Percentiles rank a stretch among this genome's conserved stretches.
Evolutionary conservation across 2,797 vertebrate genomes (phyloP).

Genomic region (Tangara arthus): DNA sequence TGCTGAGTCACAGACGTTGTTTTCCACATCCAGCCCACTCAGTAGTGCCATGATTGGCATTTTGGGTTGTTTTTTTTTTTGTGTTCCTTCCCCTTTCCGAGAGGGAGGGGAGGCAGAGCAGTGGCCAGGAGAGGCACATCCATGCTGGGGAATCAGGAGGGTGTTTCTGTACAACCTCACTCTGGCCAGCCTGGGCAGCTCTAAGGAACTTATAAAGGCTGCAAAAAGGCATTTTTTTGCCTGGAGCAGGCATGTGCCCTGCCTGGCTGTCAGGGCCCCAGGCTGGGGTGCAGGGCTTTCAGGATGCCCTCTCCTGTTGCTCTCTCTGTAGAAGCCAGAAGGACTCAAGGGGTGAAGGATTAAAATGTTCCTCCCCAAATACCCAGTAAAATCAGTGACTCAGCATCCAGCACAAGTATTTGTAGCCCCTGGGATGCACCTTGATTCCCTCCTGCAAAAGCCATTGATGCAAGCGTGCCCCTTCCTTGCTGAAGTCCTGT

Average conservation of each 20-base stretch:
- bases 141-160: rapidly evolving
- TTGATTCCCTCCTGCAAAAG: rapidly evolving
- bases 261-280: background rate
- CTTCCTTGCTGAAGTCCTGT: rapidly evolving
- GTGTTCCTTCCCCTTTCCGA: background rate
- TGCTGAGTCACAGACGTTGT: background rate
- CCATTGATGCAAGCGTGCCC: rapidly evolving
- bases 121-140: rapidly evolving
- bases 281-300: rapidly evolving
- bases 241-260: background rate
- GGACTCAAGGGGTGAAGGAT: rapidly evolving
- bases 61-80: background rate
- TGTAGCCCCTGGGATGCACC: background rate
- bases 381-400: background rate
- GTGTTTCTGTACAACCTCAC: background rate
- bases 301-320: background rate
- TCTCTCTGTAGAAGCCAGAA: background rate
- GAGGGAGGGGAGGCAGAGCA: background rate
- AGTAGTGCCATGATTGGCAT: background rate
- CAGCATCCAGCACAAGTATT: rapidly evolving
- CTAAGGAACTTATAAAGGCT: background rate
- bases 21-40: background rate
- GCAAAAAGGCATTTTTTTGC: background rate
- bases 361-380: background rate
- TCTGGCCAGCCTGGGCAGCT: background rate